These are phyloP conservation scores for Hydropsyche tenuis DNA, from an alignment of 1,140 invertebrate species.

Conservation along the genomic window DNA sequence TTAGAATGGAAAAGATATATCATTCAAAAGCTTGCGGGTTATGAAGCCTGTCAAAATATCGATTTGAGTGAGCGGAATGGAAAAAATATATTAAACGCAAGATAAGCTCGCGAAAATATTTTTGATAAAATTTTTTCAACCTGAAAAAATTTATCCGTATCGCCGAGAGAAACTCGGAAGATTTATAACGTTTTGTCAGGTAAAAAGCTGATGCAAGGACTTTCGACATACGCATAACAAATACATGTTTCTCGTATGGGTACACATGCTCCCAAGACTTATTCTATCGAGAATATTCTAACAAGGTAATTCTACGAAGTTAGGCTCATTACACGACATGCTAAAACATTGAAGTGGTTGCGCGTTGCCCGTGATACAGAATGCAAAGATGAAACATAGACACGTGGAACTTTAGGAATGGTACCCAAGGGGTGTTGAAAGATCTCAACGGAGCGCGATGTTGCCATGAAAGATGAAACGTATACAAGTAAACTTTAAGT, in stretches of 20 bases:
- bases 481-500: no score
- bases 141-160: no score
- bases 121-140: not conserved
- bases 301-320: not conserved
- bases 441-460: not conserved
- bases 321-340: conserved; percentile 19
- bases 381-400: conserved; percentile 19
- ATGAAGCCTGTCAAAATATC: conserved; percentile 22
- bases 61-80: not conserved
- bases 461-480: not conserved
- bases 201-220: no score
- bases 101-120: conserved; percentile 3
- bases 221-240: not conserved
- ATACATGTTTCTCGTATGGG: no score
- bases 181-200: no score
- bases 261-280: not conserved
- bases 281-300: conserved; percentile 20
- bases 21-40: not conserved
- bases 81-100: conserved; percentile 9
- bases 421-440: conserved; percentile 4
- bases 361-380: not conserved
- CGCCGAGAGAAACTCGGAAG: no score
- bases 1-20: not conserved
- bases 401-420: not conserved
- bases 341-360: conserved; percentile 17